These are phyloP conservation scores for Prietella phreatophila DNA, from an alignment of 2,113 vertebrate species.

Conservation along the genomic window DNA sequence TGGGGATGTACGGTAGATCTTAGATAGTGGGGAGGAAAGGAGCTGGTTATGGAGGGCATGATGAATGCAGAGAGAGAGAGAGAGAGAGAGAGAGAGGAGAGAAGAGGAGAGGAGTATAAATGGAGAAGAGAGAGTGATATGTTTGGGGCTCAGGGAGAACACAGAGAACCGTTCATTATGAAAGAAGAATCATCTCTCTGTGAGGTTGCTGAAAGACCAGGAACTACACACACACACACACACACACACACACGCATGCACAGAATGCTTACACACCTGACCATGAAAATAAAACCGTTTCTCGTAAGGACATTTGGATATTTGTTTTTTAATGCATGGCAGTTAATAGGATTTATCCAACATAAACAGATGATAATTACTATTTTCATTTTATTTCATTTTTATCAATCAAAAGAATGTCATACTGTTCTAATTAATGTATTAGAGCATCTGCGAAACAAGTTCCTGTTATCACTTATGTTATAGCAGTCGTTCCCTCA, in stretches of 20 bases:
- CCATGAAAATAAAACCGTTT: neutral
- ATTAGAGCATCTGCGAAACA: neutral
- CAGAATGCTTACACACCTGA: neutral
- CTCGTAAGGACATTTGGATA: neutral
- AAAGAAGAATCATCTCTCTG: constrained; percentile 90
- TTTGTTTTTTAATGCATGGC: neutral
- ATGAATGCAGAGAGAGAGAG: neutral
- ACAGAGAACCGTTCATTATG: constrained; percentile 82
- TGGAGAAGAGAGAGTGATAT: constrained; percentile 15
- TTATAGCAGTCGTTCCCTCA: neutral
- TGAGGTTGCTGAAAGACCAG: constrained; percentile 76
- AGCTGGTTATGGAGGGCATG: neutral
- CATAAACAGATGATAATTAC: neutral
- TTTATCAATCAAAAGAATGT: no score
- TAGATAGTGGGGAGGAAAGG: neutral
- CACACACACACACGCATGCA: constrained; percentile 38
- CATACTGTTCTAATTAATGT: no score
- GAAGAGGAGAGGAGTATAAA: neutral
- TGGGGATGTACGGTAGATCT: neutral
- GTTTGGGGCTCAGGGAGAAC: constrained; percentile 64
- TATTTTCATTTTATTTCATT: neutral
- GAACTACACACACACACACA: constrained; percentile 54
- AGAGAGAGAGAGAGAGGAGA: neutral
- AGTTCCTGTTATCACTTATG: no score
- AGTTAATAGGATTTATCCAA: neutral